Conservation (phyloP, 2,113 vertebrate species). For the Ivindomyrus marchei region DNA sequence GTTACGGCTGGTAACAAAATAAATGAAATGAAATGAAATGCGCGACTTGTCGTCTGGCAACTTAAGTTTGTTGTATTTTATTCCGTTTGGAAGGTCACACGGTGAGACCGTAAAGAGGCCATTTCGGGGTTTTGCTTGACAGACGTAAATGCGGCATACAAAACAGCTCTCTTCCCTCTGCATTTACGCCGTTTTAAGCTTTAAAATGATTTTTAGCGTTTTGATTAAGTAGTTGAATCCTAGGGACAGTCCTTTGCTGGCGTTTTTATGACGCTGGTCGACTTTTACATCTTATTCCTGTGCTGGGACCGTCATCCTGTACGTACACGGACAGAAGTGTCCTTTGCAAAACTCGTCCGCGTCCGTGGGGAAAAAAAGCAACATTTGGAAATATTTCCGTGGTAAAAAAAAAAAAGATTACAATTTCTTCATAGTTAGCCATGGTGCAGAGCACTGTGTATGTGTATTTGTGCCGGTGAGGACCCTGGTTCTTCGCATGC, state of each 20-base stretch:
- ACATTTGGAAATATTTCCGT: too few species aligned
- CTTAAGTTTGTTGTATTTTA: background rate
- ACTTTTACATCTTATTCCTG: background rate
- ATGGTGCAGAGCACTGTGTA: background rate
- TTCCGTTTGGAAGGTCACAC: background rate
- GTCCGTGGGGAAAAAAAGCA: background rate
- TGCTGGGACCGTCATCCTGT: background rate
- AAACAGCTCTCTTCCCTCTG: background rate
- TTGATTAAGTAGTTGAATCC: background rate
- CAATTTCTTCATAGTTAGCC: background rate
- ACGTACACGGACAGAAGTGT: background rate
- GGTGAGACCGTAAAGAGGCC: background rate
- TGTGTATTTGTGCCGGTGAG: background rate
- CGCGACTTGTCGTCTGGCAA: background rate
- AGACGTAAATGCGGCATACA: background rate
- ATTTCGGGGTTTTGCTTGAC: background rate
- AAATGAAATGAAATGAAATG: background rate
- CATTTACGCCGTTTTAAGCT: background rate
- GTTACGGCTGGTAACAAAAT: background rate
- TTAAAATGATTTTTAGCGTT: background rate
- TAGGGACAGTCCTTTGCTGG: background rate
- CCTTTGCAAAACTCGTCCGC: background rate
- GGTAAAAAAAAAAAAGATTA: background rate
- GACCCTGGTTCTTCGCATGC: constrained; percentile 33
- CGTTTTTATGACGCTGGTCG: background rate